Percentiles rank a stretch among this genome's conserved stretches.
Conservation (phyloP, 2,888 invertebrate species). For the Rugalucina vietnamica region DNA sequence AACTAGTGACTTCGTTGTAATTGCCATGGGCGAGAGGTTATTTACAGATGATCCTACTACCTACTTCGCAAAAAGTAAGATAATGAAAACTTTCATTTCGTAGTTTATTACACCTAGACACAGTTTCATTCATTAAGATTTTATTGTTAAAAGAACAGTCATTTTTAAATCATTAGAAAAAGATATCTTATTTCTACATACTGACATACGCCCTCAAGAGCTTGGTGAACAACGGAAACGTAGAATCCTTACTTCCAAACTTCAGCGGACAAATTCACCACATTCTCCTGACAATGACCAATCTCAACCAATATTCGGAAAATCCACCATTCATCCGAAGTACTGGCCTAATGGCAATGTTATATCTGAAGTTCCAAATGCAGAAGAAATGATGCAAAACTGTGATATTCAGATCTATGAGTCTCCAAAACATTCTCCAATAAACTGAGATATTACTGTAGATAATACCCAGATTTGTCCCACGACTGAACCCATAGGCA, state of each 20-base stretch:
- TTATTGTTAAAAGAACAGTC: no score
- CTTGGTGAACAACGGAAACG: slow-evolving; percentile 64
- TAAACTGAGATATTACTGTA: neutral
- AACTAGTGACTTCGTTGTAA: slow-evolving; percentile 95
- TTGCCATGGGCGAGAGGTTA: slow-evolving; percentile 88
- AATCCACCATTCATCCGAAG: slow-evolving; percentile 41
- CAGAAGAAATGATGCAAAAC: slow-evolving; percentile 3
- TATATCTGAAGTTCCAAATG: neutral
- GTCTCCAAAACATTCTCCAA: neutral
- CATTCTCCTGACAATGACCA: slow-evolving; percentile 13
- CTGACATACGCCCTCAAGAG: no score
- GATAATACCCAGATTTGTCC: neutral
- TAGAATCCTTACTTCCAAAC: slow-evolving; percentile 63
- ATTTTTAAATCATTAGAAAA: no score
- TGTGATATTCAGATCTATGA: slow-evolving; percentile 6
- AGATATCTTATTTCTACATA: no score
- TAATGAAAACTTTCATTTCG: no score
- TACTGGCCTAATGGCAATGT: slow-evolving; percentile 46
- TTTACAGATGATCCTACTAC: slow-evolving; percentile 56
- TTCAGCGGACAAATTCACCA: slow-evolving; percentile 43
- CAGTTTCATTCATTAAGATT: no score
- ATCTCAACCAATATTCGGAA: slow-evolving; percentile 37
- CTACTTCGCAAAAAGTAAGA: slow-evolving; percentile 71
- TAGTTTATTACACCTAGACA: no score
- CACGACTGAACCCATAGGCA: neutral